phyloP scores from a whole-genome alignment of 2,888 invertebrate genomes.

The Dastarcus helophoroides region DNA sequence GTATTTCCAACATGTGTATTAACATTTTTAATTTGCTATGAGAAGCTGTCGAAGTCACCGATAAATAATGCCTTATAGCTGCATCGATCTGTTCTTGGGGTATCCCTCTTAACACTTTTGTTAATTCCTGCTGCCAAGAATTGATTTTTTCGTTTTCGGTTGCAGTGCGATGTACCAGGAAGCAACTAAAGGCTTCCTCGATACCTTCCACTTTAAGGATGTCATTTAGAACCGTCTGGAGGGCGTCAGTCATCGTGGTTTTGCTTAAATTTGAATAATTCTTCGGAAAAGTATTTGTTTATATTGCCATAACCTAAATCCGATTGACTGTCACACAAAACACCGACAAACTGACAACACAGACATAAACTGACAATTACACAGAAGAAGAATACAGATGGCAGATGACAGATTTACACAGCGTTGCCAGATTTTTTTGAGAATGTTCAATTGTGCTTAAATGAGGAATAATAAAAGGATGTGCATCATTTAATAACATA shows the following conservation, averaged over 20 bases:
- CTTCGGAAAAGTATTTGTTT: too few relatives aligned
- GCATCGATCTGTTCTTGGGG: conserved; percentile 63
- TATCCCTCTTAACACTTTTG: conserved; percentile 51
- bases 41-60: conserved; percentile 58
- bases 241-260: conserved; percentile 50
- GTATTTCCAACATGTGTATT: conserved; percentile 60
- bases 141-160: conserved; percentile 57
- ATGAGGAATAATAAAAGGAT: too few relatives aligned
- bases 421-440: too few relatives aligned
- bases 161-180: conserved; percentile 65
- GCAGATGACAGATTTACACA: too few relatives aligned
- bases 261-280: too few relatives aligned
- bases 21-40: conserved; percentile 64
- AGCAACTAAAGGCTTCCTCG: conserved; percentile 83
- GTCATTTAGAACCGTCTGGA: conserved; percentile 53
- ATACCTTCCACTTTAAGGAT: conserved; percentile 63
- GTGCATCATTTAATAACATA: too few relatives aligned
- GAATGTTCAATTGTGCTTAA: too few relatives aligned
- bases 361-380: too few relatives aligned
- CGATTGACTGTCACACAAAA: too few relatives aligned
- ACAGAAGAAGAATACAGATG: too few relatives aligned
- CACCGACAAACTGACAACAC: too few relatives aligned
- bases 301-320: too few relatives aligned
- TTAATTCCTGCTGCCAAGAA: conserved; percentile 58
- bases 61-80: conserved; percentile 63